These are phyloP conservation scores for Varanus salvator DNA, from an alignment of 2,113 vertebrate genomes.

Conservation along the genomic window DNA sequence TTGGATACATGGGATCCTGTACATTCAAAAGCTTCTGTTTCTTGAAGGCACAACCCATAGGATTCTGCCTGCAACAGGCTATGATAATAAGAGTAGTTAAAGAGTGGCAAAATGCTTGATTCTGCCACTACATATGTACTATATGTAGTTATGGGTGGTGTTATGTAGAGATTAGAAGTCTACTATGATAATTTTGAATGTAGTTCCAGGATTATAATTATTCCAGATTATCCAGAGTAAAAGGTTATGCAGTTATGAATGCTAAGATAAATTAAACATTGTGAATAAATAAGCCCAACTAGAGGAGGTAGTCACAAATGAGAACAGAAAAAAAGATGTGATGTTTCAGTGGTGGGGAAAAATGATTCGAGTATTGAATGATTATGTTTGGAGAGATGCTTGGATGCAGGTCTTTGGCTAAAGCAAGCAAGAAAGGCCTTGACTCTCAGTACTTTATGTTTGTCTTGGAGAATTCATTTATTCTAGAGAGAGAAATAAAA, in stretches of 20 bases:
- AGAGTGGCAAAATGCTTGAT: background rate
- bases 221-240: background rate
- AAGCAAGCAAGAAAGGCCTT: background rate
- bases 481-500: too few relatives aligned
- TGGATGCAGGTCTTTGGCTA: conserved; percentile 11
- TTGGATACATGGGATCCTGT: too few relatives aligned
- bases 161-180: background rate
- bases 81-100: background rate
- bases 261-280: background rate
- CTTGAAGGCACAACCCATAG: too few relatives aligned
- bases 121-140: background rate
- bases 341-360: background rate
- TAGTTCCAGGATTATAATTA: background rate
- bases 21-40: too few relatives aligned
- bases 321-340: background rate
- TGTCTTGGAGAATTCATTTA: conserved; percentile 52
- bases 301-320: background rate
- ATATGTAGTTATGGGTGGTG: background rate
- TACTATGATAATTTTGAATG: background rate
- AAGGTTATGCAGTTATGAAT: background rate
- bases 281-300: background rate
- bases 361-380: background rate
- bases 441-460: conserved; percentile 47
- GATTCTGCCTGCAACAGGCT: background rate
- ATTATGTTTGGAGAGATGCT: conserved; percentile 24